A percentile compares a stretch with the other conserved stretches of the same genome.
Evolutionary conservation across 2,888 invertebrate genomes (phyloP).

Genomic region (Eudemis profundana): DNA sequence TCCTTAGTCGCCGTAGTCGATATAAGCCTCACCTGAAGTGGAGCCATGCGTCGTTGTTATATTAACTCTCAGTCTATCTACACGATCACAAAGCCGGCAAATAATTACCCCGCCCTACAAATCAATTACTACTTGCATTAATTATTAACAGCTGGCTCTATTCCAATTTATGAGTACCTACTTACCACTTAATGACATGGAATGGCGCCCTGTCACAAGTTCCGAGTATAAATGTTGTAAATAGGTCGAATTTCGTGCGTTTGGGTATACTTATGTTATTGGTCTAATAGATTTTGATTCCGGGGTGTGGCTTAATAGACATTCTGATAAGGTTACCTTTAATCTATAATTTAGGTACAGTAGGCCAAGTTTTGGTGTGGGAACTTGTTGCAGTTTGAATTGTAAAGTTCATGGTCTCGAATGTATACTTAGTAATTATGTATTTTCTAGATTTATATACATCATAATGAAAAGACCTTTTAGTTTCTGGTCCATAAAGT

Average conservation of each 20-base stretch:
- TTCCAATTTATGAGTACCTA: conserved; percentile 1
- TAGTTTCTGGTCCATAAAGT: no score
- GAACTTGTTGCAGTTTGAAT: background rate
- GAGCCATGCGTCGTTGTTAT: background rate
- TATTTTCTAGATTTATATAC: no score
- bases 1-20: background rate
- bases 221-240: background rate
- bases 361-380: background rate
- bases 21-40: background rate
- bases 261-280: background rate
- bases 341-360: conserved; percentile 2
- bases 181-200: background rate
- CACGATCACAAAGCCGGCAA: background rate
- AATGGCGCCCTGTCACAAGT: background rate
- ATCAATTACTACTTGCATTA: conserved; percentile 3
- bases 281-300: background rate
- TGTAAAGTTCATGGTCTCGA: background rate
- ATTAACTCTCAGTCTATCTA: background rate
- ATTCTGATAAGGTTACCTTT: conserved; percentile 4
- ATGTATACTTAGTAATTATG: no score
- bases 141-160: background rate
- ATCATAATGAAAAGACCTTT: no score
- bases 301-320: background rate
- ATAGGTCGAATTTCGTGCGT: background rate
- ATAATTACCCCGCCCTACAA: background rate